These are phyloP conservation scores for Chloroceryle aenea DNA, from an alignment of 2,113 vertebrate genomes.

Conservation along the genomic window DNA sequence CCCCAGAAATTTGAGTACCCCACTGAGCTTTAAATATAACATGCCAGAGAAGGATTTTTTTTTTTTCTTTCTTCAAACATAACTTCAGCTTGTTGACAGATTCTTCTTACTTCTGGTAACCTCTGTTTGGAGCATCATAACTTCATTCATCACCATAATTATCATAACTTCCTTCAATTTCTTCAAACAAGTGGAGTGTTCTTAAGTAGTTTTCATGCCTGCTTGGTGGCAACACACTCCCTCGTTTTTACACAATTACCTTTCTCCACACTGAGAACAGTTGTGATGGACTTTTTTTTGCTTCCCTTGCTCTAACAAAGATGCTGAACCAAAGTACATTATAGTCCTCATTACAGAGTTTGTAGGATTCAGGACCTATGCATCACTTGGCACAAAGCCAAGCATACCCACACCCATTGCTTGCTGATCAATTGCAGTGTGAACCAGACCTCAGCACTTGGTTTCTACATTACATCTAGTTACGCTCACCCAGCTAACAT, in stretches of 20 bases:
- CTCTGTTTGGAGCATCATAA: background rate
- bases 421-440: background rate
- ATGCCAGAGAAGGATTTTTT: background rate
- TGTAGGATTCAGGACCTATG: background rate
- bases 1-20: background rate
- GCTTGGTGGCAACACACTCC: background rate
- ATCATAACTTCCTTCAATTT: background rate
- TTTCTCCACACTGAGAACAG: background rate
- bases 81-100: background rate
- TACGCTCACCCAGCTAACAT: background rate
- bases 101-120: background rate
- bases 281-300: background rate
- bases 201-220: background rate
- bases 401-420: background rate
- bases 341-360: background rate
- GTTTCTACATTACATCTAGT: background rate
- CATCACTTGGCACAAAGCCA: background rate
- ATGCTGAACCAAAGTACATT: background rate
- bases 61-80: background rate
- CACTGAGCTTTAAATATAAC: background rate
- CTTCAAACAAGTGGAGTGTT: background rate
- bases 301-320: background rate
- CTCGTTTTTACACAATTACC: background rate
- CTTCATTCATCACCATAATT: background rate
- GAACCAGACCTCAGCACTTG: background rate